A percentile compares a stretch with the other conserved stretches of the same genome.
phyloP scores from a whole-genome alignment of 2,797 vertebrate genomes.

The Sebastolobus altivelis region DNA sequence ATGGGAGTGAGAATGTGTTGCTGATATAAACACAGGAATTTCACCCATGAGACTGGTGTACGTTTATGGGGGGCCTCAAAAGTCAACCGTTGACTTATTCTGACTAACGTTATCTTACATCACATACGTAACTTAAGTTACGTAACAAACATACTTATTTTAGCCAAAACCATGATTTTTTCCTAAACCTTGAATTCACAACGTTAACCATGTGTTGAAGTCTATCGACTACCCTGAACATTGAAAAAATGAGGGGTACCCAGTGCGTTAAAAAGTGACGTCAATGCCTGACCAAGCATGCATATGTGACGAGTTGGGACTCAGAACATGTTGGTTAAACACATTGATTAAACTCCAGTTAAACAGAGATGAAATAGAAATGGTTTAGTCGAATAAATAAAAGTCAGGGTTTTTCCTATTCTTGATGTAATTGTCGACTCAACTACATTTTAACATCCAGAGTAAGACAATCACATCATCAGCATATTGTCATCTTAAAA shows the following conservation, averaged over 20 bases:
- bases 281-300: not conserved
- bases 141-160: too few species aligned
- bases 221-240: not conserved
- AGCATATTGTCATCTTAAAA: not conserved
- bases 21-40: too few species aligned
- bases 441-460: not conserved
- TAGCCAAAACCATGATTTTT: too few species aligned
- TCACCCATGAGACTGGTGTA: too few species aligned
- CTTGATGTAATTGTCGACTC: not conserved
- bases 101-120: too few species aligned
- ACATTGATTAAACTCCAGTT: not conserved
- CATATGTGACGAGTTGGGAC: not conserved
- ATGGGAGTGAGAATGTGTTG: too few species aligned
- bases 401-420: not conserved
- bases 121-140: too few species aligned
- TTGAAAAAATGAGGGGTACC: accelerated
- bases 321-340: not conserved
- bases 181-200: not conserved
- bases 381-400: not conserved
- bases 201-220: not conserved
- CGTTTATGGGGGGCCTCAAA: too few species aligned
- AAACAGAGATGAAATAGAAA: not conserved
- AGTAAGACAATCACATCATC: not conserved
- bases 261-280: too few species aligned
- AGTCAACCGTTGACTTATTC: too few species aligned